phyloP scores from a whole-genome alignment of 2,888 invertebrate genomes.

The Pelosia muscerda region DNA sequence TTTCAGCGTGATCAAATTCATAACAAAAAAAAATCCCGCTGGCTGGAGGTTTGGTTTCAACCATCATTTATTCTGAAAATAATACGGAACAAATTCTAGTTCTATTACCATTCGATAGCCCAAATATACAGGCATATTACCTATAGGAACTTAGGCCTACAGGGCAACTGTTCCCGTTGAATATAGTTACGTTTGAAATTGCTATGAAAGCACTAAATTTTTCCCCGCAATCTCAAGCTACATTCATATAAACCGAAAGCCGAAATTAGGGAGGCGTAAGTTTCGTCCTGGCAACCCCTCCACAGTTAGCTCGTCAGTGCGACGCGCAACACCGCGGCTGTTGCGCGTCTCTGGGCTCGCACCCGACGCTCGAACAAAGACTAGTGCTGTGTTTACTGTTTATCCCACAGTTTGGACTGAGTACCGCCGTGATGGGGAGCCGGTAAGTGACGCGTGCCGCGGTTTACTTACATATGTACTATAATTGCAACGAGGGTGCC shows the following conservation, averaged over 20 bases:
- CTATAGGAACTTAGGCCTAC: too few species aligned
- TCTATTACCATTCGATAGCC: too few species aligned
- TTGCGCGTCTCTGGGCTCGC: slow-evolving; percentile 40
- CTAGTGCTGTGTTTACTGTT: slow-evolving; percentile 50
- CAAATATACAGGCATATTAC: too few species aligned
- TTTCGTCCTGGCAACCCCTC: slow-evolving; percentile 31
- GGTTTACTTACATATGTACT: slow-evolving; percentile 47
- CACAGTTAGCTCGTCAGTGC: slow-evolving; percentile 57
- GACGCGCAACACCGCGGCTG: slow-evolving; percentile 54
- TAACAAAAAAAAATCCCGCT: too few species aligned
- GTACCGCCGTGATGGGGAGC: slow-evolving; percentile 31
- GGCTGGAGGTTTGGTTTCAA: too few species aligned
- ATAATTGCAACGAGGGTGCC: slow-evolving; percentile 41
- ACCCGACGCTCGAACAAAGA: slow-evolving; percentile 18
- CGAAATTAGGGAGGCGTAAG: slow-evolving; percentile 12
- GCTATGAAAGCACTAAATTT: neutral
- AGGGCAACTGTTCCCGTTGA: too few species aligned
- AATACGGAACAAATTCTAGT: too few species aligned
- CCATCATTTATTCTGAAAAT: too few species aligned
- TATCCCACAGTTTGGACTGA: slow-evolving; percentile 37
- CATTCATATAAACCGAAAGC: neutral
- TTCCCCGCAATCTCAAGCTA: neutral
- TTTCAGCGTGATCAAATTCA: too few species aligned
- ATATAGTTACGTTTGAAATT: too few species aligned
- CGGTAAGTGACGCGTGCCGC: slow-evolving; percentile 52